Base-by-base conservation (phyloP, 2,113 vertebrate genomes). In the Odocoileus virginianus region DNA sequence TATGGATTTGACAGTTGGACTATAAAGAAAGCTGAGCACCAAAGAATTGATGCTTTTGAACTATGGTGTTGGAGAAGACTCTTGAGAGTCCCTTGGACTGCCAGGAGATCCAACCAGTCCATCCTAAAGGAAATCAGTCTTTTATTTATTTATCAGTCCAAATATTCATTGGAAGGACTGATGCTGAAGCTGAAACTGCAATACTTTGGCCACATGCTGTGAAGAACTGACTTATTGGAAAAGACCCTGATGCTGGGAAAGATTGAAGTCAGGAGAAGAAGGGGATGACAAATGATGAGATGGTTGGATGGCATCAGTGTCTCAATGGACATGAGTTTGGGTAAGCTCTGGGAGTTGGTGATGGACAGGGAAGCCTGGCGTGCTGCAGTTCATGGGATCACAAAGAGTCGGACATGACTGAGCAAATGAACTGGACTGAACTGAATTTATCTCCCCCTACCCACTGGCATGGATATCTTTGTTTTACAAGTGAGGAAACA, bases 291-390 rank as follows among this genome's bases (percentile, higher is more conserved):
- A n/a, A 67, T 17, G 64, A 36, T 67, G 64, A 36, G 33, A 11
- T 67, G 33, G 17, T 67, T 36, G n/a, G 17, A 71, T 71, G 64
- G n/a, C 64, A 36, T 36, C 4, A 71, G 9, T 2, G 5, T 36
- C 36, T 36, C 19, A 40, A 12, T 71, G 67, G 10, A 71, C 67
- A 23, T 71, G 67, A 71, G n/a, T 71, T 40, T 40, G 67, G 36
- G 19, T 40, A 71, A 36, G 9, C 9, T 71, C 67, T 0, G 0
- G n/a, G n/a, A 23, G 5, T 71, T 71, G n/a, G n/a, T 71, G n/a
- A 36, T 36, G 67, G 67, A 71, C n/a, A 6, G 67, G n/a, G n/a
- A 71, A 71, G n/a, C 19, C 64, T 71, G 67, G 67, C 0, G 0
- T 23, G n/a, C 67, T 71, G 67, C 19, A 71, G 67, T 71, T 71